A percentile compares a stretch with the other conserved stretches of the same genome.
These are phyloP conservation scores for Torymus tubicola DNA, from an alignment of 2,888 invertebrate species.

Conservation along the genomic window DNA sequence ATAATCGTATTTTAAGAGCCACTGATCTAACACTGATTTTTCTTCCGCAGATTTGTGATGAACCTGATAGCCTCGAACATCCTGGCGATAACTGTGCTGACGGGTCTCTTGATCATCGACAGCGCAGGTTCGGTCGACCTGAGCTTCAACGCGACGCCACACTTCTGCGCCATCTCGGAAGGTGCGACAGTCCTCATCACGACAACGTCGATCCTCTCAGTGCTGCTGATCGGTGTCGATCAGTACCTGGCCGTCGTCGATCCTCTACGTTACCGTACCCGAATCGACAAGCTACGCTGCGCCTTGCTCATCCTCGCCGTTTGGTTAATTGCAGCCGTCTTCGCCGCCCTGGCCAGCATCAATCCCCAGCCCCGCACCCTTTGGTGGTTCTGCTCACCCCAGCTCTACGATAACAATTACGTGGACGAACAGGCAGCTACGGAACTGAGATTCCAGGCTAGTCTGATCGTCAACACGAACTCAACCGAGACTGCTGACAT, in stretches of 20 bases:
- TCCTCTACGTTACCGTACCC: conserved; percentile 81
- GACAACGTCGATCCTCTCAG: conserved; percentile 81
- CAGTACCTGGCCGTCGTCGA: conserved; percentile 83
- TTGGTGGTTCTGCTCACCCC: conserved; percentile 75
- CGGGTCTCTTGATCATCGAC: conserved; percentile 78
- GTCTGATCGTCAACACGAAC: conserved; percentile 48
- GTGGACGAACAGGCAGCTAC: conserved; percentile 3
- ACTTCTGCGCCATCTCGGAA: conserved; percentile 80
- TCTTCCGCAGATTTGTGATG: conserved; percentile 82
- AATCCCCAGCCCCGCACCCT: conserved; percentile 76
- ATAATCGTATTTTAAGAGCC: no score
- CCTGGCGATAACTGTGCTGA: conserved; percentile 78
- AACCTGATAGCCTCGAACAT: conserved; percentile 80
- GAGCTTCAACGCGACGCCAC: conserved; percentile 75
- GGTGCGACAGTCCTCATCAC: conserved; percentile 81
- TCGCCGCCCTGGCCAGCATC: conserved; percentile 76
- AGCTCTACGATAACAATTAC: background rate
- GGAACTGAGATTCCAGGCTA: conserved; percentile 55
- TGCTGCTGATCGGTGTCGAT: conserved; percentile 82
- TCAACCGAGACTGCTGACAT: conserved; percentile 45
- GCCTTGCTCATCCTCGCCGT: conserved; percentile 76
- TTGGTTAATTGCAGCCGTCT: conserved; percentile 77
- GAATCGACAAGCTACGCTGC: conserved; percentile 78
- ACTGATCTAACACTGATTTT: background rate
- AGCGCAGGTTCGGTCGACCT: conserved; percentile 66